phyloP scores from a whole-genome alignment of 2,797 vertebrate genomes.

The Gymnothorax reevesii region DNA sequence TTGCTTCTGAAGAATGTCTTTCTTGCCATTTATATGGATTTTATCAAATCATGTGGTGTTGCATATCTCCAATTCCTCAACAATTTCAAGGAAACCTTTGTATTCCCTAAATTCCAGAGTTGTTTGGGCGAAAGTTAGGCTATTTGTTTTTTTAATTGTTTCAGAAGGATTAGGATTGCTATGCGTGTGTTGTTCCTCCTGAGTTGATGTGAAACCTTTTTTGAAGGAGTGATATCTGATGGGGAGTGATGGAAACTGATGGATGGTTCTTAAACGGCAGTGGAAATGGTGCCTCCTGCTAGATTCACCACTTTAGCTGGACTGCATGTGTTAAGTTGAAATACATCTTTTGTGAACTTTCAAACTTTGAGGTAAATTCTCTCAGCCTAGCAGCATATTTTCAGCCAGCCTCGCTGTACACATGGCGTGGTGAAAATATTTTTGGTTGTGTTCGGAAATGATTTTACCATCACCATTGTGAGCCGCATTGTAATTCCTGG shows the following conservation, averaged over 20 bases:
- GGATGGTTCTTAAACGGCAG: background rate
- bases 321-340: background rate
- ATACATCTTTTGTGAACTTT: background rate
- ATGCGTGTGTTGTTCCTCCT: background rate
- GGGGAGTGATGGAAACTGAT: background rate
- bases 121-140: slow-evolving; percentile 39
- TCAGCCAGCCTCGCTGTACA: background rate
- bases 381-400: background rate
- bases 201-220: background rate
- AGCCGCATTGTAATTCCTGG: slow-evolving; percentile 8
- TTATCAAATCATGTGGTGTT: slow-evolving; percentile 12
- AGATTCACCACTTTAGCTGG: background rate
- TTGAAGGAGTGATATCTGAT: background rate
- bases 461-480: background rate
- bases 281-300: background rate
- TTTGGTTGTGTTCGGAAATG: slow-evolving; percentile 3
- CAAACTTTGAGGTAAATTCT: background rate
- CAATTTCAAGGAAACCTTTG: background rate
- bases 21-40: slow-evolving; percentile 20
- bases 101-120: background rate
- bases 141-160: background rate
- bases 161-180: background rate
- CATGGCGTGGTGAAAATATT: background rate
- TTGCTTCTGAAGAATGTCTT: slow-evolving; percentile 27
- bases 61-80: background rate